Percentiles rank a stretch among this genome's conserved stretches.
Conservation (phyloP, 1,140 invertebrate species). For the Atopsyche davidsoni region DNA sequence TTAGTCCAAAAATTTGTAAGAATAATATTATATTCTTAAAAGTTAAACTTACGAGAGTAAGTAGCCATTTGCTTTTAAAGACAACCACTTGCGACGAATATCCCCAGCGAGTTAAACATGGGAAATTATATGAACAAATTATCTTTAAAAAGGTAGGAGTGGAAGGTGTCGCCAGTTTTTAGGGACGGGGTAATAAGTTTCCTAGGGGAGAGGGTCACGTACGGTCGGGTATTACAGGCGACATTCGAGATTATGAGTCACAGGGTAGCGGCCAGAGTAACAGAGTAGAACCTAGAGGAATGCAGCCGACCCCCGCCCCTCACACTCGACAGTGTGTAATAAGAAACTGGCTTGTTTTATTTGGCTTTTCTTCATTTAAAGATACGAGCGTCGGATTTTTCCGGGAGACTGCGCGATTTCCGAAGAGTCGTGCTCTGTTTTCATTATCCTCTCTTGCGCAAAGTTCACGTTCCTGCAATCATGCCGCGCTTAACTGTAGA, state of each 20-base stretch:
- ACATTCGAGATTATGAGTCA: constrained; percentile 26
- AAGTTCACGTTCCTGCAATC: too few relatives aligned
- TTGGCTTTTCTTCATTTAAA: too few relatives aligned
- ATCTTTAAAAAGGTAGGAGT: constrained; percentile 29
- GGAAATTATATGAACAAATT: constrained; percentile 47
- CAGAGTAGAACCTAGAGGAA: constrained; percentile 25
- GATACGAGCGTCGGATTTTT: too few relatives aligned
- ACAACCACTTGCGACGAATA: too few relatives aligned
- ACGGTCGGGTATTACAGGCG: constrained; percentile 22
- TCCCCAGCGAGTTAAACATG: constrained; percentile 43
- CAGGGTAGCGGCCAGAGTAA: constrained; percentile 22
- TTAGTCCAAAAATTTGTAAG: too few relatives aligned
- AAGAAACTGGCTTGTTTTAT: constrained; percentile 25
- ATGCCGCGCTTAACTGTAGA: too few relatives aligned
- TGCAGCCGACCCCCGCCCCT: constrained; percentile 19
- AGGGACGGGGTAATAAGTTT: neutral
- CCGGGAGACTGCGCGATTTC: too few relatives aligned
- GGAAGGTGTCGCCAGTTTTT: constrained; percentile 3
- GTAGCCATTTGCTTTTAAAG: too few relatives aligned
- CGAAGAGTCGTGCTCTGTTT: too few relatives aligned
- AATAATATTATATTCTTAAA: too few relatives aligned
- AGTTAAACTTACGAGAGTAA: too few relatives aligned
- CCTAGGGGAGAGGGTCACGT: constrained; percentile 26
- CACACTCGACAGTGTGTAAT: constrained; percentile 18
- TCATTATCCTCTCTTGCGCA: too few relatives aligned